Evolutionary conservation across 2,888 invertebrate genomes (phyloP).

Genomic region (Elysia crispata): DNA sequence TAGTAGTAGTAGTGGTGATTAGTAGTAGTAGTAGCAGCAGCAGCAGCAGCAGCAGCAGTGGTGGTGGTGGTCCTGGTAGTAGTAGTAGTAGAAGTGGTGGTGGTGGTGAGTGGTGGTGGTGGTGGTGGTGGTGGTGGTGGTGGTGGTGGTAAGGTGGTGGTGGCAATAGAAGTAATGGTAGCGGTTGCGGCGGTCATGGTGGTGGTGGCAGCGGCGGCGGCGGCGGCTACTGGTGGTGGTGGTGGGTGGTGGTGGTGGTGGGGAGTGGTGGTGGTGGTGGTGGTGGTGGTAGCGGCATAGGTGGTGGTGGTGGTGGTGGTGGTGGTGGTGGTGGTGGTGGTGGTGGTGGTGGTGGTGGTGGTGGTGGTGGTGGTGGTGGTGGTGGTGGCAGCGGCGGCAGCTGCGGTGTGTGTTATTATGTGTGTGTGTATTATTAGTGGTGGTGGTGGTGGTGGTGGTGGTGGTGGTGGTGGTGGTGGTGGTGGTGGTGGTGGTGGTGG

Average conservation of each 20-base stretch:
- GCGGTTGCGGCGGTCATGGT: not conserved
- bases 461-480: not conserved
- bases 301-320: no score
- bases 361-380: not conserved
- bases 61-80: no score
- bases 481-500: not conserved
- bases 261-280: no score
- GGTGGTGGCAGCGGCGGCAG: not conserved
- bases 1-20: no score
- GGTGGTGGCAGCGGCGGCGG: not conserved
- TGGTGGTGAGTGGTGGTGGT: no score
- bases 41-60: no score
- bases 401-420: not conserved
- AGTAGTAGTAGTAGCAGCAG: no score
- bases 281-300: no score
- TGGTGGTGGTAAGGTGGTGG: not conserved
- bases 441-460: not conserved
- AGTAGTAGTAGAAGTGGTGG: no score
- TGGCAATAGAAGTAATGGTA: no score
- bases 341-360: not conserved
- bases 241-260: no score
- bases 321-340: not conserved
- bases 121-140: not conserved
- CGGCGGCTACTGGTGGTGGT: no score
- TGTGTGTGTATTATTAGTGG: not conserved